These are phyloP conservation scores for Trogon surrucura DNA, from an alignment of 2,113 vertebrate species.

Conservation along the genomic window DNA sequence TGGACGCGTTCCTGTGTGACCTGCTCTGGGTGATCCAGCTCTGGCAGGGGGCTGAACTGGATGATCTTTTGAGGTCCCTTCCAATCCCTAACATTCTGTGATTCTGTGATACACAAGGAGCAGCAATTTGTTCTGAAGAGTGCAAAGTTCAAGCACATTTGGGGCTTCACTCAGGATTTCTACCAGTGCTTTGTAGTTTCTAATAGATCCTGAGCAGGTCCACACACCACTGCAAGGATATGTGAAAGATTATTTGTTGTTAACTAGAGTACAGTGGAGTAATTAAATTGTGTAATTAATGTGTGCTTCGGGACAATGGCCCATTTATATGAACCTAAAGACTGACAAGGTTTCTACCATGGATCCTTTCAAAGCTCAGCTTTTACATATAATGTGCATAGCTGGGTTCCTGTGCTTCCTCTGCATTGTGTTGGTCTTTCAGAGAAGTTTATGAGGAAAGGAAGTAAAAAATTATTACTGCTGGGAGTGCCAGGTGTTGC, in stretches of 20 bases:
- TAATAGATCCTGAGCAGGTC: background rate
- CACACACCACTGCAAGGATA: background rate
- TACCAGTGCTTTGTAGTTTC: fast-evolving
- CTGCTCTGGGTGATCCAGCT: too few relatives aligned
- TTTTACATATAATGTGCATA: fast-evolving
- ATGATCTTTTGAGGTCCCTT: too few relatives aligned
- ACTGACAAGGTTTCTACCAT: background rate
- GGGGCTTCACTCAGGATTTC: background rate
- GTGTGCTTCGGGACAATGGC: background rate
- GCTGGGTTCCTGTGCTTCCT: background rate
- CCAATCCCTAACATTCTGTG: too few relatives aligned
- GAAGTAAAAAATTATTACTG: background rate
- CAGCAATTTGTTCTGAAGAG: background rate
- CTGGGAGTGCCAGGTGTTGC: background rate
- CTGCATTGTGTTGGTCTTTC: background rate
- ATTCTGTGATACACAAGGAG: background rate
- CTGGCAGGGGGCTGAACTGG: too few relatives aligned
- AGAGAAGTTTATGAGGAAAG: background rate
- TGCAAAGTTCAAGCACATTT: background rate
- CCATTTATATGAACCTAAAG: background rate
- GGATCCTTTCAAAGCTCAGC: background rate
- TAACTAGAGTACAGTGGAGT: background rate
- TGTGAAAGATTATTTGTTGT: background rate
- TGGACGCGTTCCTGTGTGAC: too few relatives aligned
- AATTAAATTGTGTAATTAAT: background rate